Percentiles rank a stretch among this genome's conserved stretches.
phyloP scores from a whole-genome alignment of 1,140 invertebrate genomes.

The Ladona fulva region DNA sequence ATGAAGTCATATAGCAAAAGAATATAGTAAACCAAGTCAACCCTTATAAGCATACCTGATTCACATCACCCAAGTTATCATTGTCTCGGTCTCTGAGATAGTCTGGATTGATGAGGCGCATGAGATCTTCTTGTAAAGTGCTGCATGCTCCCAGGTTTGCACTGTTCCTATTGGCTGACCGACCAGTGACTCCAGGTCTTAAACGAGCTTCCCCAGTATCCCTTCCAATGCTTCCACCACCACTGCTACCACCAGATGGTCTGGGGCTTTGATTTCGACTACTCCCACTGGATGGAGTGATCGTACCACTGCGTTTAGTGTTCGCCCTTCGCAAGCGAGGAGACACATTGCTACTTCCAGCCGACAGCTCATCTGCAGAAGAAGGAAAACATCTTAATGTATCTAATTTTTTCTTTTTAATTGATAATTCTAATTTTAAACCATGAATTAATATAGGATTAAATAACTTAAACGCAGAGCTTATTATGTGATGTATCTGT shows the following conservation, averaged over 20 bases:
- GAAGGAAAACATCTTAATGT: slow-evolving; percentile 13
- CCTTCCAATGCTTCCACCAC: slow-evolving; percentile 24
- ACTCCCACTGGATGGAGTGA: slow-evolving; percentile 38
- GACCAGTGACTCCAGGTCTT: slow-evolving; percentile 37
- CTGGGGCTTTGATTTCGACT: slow-evolving; percentile 53
- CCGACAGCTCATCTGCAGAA: slow-evolving; percentile 50
- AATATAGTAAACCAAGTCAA: no score
- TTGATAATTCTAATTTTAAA: no score
- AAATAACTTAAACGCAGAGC: no score
- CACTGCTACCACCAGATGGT: slow-evolving; percentile 28
- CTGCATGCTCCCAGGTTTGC: slow-evolving; percentile 50
- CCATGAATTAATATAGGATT: no score
- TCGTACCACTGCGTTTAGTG: slow-evolving; percentile 28
- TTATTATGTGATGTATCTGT: no score
- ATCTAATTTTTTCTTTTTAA: no score
- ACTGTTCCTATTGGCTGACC: slow-evolving; percentile 43
- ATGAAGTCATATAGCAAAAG: no score
- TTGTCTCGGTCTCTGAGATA: slow-evolving; percentile 39
- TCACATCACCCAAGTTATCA: background rate
- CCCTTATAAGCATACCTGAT: background rate
- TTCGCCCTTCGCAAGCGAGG: slow-evolving; percentile 39
- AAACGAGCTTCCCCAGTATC: slow-evolving; percentile 41
- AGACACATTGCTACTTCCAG: slow-evolving; percentile 44
- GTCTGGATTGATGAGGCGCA: slow-evolving; percentile 81
- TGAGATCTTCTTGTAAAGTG: slow-evolving; percentile 77